Conservation (phyloP, 1,140 invertebrate species). For the Dendrolimus kikuchii region DNA sequence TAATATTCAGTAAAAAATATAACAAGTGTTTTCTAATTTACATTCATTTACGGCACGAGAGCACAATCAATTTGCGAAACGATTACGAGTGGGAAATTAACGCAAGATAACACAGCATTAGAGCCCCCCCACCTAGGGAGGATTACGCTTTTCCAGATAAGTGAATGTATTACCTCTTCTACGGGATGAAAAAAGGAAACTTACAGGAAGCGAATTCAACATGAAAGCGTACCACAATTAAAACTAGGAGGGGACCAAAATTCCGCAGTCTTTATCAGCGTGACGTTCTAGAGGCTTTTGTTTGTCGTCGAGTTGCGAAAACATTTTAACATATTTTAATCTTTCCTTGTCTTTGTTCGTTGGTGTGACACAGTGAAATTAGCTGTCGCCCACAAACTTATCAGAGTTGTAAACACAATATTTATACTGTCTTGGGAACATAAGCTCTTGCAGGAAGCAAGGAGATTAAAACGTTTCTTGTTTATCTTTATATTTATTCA, state of each 20-base stretch:
- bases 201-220: conserved; percentile 27
- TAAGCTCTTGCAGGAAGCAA: too few relatives aligned
- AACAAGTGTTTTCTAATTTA: conserved; percentile 1
- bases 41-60: conserved; percentile 10
- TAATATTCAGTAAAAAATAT: too few relatives aligned
- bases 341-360: conserved; percentile 31
- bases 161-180: conserved; percentile 48
- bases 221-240: conserved; percentile 24
- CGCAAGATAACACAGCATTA: conserved; percentile 48
- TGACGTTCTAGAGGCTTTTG: conserved; percentile 22
- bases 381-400: conserved; percentile 26
- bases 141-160: conserved; percentile 47
- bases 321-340: conserved; percentile 45
- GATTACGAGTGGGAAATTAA: conserved; percentile 49
- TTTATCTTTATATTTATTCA: too few relatives aligned
- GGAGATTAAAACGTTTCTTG: too few relatives aligned
- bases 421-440: not conserved
- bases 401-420: conserved; percentile 12
- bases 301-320: conserved; percentile 30
- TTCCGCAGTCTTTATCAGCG: conserved; percentile 31
- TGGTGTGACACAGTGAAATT: conserved; percentile 24
- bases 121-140: conserved; percentile 41
- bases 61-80: conserved; percentile 39
- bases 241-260: conserved; percentile 19
- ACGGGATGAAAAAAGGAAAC: conserved; percentile 38